Conservation (phyloP, 2,888 invertebrate genomes). For the Chloromyia formosa region DNA sequence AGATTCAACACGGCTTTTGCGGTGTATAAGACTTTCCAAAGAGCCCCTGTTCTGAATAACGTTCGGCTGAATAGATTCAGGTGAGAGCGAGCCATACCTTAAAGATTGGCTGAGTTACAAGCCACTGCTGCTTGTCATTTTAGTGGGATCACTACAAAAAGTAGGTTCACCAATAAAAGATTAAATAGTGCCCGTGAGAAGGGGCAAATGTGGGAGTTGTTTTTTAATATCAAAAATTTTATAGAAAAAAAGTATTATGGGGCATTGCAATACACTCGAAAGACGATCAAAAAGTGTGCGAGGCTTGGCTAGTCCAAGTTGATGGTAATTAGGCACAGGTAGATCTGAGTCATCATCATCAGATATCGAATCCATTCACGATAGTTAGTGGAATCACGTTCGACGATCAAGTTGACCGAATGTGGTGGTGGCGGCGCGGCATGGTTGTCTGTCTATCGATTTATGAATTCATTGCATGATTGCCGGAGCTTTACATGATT, state of each 20-base stretch:
- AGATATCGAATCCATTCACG: background rate
- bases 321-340: constrained; percentile 21
- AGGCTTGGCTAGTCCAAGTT: too few relatives aligned
- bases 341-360: constrained; percentile 26
- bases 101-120: background rate
- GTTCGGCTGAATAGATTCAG: background rate
- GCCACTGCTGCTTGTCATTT: background rate
- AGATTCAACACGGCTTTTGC: background rate
- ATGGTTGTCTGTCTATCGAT: constrained; percentile 22
- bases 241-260: constrained; percentile 11
- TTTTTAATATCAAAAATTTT: constrained; percentile 6
- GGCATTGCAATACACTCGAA: background rate
- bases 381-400: constrained; percentile 6
- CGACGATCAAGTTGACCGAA: constrained; percentile 6
- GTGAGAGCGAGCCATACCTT: background rate
- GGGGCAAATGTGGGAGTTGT: constrained; percentile 44
- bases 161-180: constrained; percentile 42
- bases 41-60: background rate
- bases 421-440: constrained; percentile 9
- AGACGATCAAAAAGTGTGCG: constrained; percentile 5
- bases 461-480: constrained; percentile 38
- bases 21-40: constrained; percentile 30
- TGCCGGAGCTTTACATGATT: constrained; percentile 27
- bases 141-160: constrained; percentile 24
- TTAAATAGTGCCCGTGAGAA: constrained; percentile 21